Conservation (phyloP, 53 echinoderm and acorn worm genomes). For the Holothuria leucospilota region DNA sequence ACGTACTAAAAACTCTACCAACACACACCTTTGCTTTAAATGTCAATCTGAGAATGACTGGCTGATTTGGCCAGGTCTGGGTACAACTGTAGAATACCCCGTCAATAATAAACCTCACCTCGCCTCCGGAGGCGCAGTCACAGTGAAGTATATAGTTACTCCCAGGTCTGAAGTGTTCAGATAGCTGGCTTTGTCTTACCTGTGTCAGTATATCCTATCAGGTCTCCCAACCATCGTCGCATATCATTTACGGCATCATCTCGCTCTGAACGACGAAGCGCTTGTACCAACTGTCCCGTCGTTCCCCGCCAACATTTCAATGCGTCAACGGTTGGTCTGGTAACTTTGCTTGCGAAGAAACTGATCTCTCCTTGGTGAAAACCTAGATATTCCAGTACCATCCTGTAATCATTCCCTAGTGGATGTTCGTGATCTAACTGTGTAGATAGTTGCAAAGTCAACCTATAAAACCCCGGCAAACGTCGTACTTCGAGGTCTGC, state of each 20-base stretch:
- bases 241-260: conserved; percentile 6
- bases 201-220: background rate
- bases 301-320: conserved; percentile 17
- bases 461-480: conserved; percentile 11
- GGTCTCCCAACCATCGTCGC: conserved; percentile 12
- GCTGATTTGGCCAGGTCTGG: too few species aligned
- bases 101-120: too few species aligned
- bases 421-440: conserved; percentile 25
- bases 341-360: background rate
- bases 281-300: background rate
- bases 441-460: conserved; percentile 3
- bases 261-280: background rate
- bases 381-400: background rate
- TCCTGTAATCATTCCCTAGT: conserved; percentile 6
- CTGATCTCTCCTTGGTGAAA: conserved; percentile 5
- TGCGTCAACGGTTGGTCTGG: conserved; percentile 33
- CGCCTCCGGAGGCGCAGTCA: too few species aligned
- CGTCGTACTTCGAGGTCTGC: background rate
- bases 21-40: too few species aligned
- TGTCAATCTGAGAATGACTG: too few species aligned
- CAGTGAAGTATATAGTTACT: too few species aligned
- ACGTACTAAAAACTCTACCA: too few species aligned
- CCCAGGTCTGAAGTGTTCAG: too few species aligned
- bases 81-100: too few species aligned
- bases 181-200: too few species aligned